These are phyloP conservation scores for Plutella xylostella DNA, from an alignment of 2,888 invertebrate species.

Conservation along the genomic window DNA sequence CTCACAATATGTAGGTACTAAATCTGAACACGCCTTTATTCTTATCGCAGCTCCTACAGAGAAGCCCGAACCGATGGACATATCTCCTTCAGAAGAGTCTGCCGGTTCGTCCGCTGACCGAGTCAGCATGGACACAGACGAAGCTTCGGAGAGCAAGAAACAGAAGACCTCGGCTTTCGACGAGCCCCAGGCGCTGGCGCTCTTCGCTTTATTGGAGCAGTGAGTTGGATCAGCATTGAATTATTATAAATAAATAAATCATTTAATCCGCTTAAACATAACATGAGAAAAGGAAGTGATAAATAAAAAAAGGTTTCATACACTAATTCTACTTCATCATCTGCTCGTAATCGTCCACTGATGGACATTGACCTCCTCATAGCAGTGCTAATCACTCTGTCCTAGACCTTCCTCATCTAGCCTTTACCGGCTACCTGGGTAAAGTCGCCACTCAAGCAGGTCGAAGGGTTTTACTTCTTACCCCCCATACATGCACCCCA, in stretches of 20 bases:
- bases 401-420: no score
- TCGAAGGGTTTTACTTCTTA: no score
- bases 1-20: not conserved
- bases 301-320: not conserved
- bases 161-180: slow-evolving; percentile 32
- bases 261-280: no score
- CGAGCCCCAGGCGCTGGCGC: slow-evolving; percentile 50
- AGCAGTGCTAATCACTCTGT: no score
- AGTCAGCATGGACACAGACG: slow-evolving; percentile 31
- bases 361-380: no score
- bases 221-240: slow-evolving; percentile 30
- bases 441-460: no score
- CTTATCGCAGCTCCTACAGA: slow-evolving; percentile 21
- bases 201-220: slow-evolving; percentile 59
- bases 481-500: no score
- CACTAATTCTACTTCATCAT: no score
- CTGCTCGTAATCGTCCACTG: no score
- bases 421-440: no score
- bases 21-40: not conserved
- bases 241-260: not conserved
- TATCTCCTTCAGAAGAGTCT: slow-evolving; percentile 16
- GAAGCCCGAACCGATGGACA: slow-evolving; percentile 27
- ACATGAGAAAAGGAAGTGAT: no score
- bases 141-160: slow-evolving; percentile 30
- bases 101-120: not conserved